Evolutionary conservation across 2,888 invertebrate genomes (phyloP).

Genomic region (Fissipunctia ypsillon): DNA sequence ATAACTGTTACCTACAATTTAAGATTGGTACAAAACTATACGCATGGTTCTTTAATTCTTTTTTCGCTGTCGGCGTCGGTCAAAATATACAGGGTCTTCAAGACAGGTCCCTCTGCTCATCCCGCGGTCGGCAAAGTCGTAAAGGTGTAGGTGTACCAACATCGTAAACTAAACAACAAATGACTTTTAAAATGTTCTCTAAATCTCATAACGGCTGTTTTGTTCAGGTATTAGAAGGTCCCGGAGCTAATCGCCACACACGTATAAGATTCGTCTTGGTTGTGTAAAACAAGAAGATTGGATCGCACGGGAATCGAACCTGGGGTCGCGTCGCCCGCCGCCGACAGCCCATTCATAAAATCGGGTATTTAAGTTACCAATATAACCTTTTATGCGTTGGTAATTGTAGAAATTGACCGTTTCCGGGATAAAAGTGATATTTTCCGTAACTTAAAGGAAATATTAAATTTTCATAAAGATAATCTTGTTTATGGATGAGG

Average conservation of each 20-base stretch:
- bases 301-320: conserved; percentile 55
- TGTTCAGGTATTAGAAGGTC: conserved; percentile 63
- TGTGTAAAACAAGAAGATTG: conserved; percentile 67
- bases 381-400: conserved; percentile 44
- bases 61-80: neutral
- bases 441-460: conserved; percentile 19
- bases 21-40: neutral
- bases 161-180: conserved; percentile 55
- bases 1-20: neutral
- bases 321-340: conserved; percentile 37
- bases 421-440: conserved; percentile 41
- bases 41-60: too few relatives aligned
- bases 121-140: conserved; percentile 11
- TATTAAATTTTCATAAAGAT: conserved; percentile 2
- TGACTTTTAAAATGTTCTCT: conserved; percentile 54
- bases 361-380: conserved; percentile 40
- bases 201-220: conserved; percentile 54
- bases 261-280: conserved; percentile 73
- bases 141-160: conserved; percentile 39
- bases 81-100: neutral
- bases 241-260: conserved; percentile 72
- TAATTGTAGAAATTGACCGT: conserved; percentile 41
- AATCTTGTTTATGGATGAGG: conserved; percentile 11
- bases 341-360: conserved; percentile 58
- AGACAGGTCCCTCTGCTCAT: conserved; percentile 3